Evolutionary conservation across 2,888 invertebrate genomes (phyloP).

Genomic region (Hanleya hanleyi): DNA sequence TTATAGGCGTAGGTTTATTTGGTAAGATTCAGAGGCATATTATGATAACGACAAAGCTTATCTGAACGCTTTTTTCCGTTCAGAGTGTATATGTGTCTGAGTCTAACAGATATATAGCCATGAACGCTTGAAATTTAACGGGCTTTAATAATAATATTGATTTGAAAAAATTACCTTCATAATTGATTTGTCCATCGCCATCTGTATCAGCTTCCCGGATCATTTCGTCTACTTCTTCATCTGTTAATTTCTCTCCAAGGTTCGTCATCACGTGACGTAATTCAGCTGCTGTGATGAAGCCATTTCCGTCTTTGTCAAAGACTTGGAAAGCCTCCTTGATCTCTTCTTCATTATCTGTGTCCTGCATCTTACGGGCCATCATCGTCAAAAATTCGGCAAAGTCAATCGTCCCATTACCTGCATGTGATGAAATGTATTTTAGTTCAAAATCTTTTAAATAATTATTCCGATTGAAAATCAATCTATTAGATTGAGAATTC

Average conservation of each 20-base stretch:
- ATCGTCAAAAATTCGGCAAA: constrained; percentile 37
- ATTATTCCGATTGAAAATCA: no score
- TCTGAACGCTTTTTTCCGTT: no score
- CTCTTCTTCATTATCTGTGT: constrained; percentile 35
- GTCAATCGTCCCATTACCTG: constrained; percentile 44
- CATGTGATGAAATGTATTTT: no score
- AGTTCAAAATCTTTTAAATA: no score
- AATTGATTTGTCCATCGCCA: constrained; percentile 6
- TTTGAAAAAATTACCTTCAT: constrained; percentile 6
- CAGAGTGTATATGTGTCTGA: no score
- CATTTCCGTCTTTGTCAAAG: constrained; percentile 37
- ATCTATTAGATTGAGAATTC: no score
- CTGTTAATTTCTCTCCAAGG: constrained; percentile 2
- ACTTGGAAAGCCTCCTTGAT: constrained; percentile 39
- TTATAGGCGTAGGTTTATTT: no score
- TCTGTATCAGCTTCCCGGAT: constrained; percentile 1
- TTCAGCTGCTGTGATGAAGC: constrained; percentile 34
- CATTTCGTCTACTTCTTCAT: constrained; percentile 4
- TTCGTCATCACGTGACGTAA: constrained; percentile 27
- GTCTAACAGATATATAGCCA: no score
- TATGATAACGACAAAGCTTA: no score
- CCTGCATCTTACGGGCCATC: constrained; percentile 37
- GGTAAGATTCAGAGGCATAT: no score
- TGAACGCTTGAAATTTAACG: no score
- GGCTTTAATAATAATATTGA: no score